Percentiles rank a stretch among this genome's conserved stretches.
Conservation (phyloP, 53 echinoderm and acorn worm species). For the Holothuria scabra region DNA sequence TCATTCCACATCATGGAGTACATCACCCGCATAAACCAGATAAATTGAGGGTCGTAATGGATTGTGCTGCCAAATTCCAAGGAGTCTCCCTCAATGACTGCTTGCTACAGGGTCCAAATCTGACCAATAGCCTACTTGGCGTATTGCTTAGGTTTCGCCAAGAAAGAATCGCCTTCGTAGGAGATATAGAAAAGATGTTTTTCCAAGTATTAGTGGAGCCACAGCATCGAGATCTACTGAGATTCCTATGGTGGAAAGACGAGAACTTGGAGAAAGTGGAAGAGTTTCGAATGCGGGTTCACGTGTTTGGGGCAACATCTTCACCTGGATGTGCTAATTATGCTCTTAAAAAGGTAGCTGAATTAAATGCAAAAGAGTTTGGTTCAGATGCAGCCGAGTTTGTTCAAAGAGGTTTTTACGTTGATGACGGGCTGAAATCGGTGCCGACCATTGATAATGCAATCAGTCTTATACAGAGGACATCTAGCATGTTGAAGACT, state of each 20-base stretch:
- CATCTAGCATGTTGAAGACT: no score
- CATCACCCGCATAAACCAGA: no score
- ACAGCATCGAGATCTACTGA: no score
- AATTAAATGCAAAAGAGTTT: slow-evolving; percentile 45
- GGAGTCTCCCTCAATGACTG: no score
- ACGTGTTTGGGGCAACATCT: slow-evolving; percentile 35
- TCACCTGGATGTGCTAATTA: slow-evolving; percentile 77
- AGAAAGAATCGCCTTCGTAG: slow-evolving; percentile 67
- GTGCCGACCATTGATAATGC: slow-evolving; percentile 23
- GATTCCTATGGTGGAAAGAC: no score
- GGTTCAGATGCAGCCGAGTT: slow-evolving; percentile 48
- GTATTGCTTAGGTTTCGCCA: slow-evolving; percentile 60
- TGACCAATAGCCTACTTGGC: no score
- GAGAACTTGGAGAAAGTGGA: no score
- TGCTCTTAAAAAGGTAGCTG: slow-evolving; percentile 63
- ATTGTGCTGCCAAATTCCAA: no score
- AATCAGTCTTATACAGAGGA: slow-evolving; percentile 35
- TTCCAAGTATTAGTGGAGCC: no score
- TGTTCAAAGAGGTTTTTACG: slow-evolving; percentile 10
- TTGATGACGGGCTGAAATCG: neutral
- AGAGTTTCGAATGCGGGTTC: no score
- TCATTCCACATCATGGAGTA: no score
- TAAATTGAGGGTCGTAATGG: no score
- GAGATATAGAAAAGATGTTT: slow-evolving; percentile 69
- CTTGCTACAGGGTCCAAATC: slow-evolving; percentile 67